A percentile compares a stretch with the other conserved stretches of the same genome.
Conservation (phyloP, 2,888 invertebrate species). For the Syrista parreyssii region DNA sequence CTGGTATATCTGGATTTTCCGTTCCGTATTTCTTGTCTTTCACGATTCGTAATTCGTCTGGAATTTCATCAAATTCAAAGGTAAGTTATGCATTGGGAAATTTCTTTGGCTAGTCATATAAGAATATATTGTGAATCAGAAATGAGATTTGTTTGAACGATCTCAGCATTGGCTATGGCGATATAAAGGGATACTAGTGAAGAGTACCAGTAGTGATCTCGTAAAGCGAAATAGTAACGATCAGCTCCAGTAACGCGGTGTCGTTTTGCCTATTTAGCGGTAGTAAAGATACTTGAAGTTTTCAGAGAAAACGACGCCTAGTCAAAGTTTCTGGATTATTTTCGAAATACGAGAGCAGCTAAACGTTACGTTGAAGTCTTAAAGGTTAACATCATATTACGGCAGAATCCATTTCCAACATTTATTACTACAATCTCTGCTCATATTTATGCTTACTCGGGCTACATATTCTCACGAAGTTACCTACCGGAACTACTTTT, state of each 20-base stretch:
- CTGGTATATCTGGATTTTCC: slow-evolving; percentile 78
- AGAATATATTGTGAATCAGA: neutral
- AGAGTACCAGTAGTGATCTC: neutral
- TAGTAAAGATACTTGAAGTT: neutral
- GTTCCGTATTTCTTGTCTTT: slow-evolving; percentile 88
- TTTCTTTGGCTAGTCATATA: neutral
- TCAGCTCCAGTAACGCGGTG: neutral
- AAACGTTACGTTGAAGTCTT: neutral
- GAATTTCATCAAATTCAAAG: slow-evolving; percentile 37
- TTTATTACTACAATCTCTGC: neutral
- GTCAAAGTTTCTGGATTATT: neutral
- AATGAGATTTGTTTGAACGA: neutral
- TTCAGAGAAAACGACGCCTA: neutral
- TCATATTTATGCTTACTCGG: neutral
- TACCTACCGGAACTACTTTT: neutral
- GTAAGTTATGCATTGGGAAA: neutral
- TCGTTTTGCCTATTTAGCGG: neutral
- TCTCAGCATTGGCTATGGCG: neutral
- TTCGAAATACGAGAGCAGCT: neutral
- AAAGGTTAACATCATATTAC: neutral
- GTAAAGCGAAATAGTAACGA: neutral
- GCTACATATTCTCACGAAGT: neutral
- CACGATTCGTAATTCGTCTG: slow-evolving; percentile 87
- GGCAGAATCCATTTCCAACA: neutral
- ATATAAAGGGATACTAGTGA: neutral